A percentile compares a stretch with the other conserved stretches of the same genome.
Conservation (phyloP, 2,797 vertebrate genomes). For the Silurus aristotelis region DNA sequence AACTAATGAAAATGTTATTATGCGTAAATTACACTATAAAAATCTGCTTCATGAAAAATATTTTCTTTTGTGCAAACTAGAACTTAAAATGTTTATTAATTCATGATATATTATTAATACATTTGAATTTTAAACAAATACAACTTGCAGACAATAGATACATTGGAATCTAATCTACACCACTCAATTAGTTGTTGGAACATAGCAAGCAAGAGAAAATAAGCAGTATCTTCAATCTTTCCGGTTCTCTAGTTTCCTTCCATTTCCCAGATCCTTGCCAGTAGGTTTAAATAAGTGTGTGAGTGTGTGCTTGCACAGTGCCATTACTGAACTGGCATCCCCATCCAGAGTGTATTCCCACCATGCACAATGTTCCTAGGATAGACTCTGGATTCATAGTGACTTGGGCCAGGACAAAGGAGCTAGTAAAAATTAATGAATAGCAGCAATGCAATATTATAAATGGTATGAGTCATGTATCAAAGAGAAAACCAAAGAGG, state of each 20-base stretch:
- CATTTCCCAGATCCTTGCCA: not conserved
- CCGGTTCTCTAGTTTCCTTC: not conserved
- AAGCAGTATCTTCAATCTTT: not conserved
- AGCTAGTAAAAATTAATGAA: conserved; percentile 19
- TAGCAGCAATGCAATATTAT: conserved; percentile 38
- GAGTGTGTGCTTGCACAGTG: not conserved
- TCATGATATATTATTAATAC: not conserved
- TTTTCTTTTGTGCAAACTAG: not conserved
- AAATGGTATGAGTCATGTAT: conserved; percentile 62
- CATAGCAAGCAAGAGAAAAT: not conserved
- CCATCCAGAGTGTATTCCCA: not conserved
- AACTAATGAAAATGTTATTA: not conserved
- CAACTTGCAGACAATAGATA: not conserved
- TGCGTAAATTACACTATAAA: not conserved
- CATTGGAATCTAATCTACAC: not conserved
- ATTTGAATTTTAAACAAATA: not conserved
- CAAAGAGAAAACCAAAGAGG: conserved; percentile 60
- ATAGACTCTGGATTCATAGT: not conserved
- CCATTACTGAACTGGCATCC: not conserved
- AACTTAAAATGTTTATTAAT: not conserved
- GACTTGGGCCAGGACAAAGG: not conserved
- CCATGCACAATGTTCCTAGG: not conserved
- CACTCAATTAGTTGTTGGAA: not conserved
- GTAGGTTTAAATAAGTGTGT: not conserved
- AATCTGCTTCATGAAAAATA: not conserved